Evolutionary conservation across 1,140 invertebrate genomes (phyloP), one percentile per base, ranked within the genome.

Genomic region (Rhagoletis pomonella): DNA sequence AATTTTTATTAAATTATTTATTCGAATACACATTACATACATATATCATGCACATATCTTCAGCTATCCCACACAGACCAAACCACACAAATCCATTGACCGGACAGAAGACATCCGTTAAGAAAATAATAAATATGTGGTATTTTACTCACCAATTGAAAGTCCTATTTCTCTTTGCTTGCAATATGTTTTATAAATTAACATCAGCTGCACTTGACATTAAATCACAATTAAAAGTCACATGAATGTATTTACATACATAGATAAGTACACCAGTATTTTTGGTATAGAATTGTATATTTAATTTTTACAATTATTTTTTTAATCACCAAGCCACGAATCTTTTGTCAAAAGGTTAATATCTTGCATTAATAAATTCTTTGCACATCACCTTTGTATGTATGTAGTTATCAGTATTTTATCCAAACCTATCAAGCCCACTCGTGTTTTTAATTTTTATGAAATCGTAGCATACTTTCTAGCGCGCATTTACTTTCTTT

Each of bases 381-480:
- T 55, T 2, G 50, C 60, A 17, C 4, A 12, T 17, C 17, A 14
- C 60, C 4, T 62, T 2, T 5, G 4, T 9, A 7, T 62, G 12
- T 14, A 17, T 62, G 4, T 44, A 4, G 12, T 50, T n/a, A 44
- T 12, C 4, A 7, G 17, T 6, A 14, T 69, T 69, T 3, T 12
- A 0, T 19, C 42, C 65, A 69, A 42, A 29, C 14, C 19, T 12
- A 69, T 2, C 14, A 44, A n/a, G 39, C 39, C 12, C 42, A 44
- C 14, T 19, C 19, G 65, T 73, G 44, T 44, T 73, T 69, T 17
- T 62, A 42, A 19, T 86, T 62, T 85, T 85, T 58, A 64, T 39
- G 59, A 85, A 62, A 42, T 1, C 17, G 58, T 85, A 62, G 58
- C 84, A 85, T 85, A 85, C 60, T 85, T 85, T 85, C 58, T 14